Evolutionary conservation across 2,888 invertebrate genomes (phyloP).

Genomic region (Coelogynopora nodosa): DNA sequence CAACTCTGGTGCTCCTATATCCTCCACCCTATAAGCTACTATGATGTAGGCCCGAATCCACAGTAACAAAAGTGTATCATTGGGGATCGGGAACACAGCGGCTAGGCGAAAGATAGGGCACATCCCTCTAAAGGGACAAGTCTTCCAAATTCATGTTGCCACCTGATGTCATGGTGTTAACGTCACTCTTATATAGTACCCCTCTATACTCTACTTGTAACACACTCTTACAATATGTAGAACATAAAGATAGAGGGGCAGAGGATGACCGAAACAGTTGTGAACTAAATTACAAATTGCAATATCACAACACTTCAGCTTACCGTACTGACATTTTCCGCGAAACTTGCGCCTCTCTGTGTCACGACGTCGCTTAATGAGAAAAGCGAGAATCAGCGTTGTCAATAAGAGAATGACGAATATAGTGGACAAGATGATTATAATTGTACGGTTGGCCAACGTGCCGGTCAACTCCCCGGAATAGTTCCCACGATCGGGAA

Average conservation of each 20-base stretch:
- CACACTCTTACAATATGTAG: too few relatives aligned
- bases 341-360: conserved; percentile 15
- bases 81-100: background rate
- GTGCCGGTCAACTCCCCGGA: background rate
- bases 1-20: background rate
- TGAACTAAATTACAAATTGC: background rate
- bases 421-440: conserved; percentile 18
- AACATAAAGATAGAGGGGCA: too few relatives aligned
- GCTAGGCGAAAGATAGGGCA: background rate
- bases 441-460: background rate
- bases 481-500: background rate
- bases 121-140: background rate
- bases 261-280: background rate
- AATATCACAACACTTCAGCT: background rate
- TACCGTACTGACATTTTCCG: conserved; percentile 10
- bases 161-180: background rate
- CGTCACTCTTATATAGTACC: too few relatives aligned
- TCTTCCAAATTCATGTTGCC: conserved; percentile 18
- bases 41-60: background rate
- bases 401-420: conserved; percentile 21
- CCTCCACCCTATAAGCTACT: background rate
- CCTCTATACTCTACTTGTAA: too few relatives aligned
- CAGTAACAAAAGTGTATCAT: background rate
- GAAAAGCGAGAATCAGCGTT: conserved; percentile 5
- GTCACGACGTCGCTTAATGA: conserved; percentile 27